Conservation (phyloP, 2,888 invertebrate species). For the Saturnia pavonia region DNA sequence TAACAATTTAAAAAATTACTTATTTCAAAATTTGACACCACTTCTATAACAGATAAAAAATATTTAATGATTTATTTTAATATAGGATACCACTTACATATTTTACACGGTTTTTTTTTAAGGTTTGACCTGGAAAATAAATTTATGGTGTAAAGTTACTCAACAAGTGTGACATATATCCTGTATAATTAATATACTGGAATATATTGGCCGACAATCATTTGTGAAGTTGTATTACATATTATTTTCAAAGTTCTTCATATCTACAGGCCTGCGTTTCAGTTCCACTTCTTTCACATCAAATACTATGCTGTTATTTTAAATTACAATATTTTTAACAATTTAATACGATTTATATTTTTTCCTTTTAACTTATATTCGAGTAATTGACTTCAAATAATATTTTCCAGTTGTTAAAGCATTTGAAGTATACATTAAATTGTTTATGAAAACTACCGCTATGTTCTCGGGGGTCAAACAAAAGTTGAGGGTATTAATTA, state of each 20-base stretch:
- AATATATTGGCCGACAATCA: not conserved
- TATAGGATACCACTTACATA: not conserved
- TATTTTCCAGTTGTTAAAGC: not conserved
- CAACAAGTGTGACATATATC: not conserved
- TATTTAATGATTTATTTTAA: not conserved
- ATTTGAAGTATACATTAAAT: not conserved
- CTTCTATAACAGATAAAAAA: too few relatives aligned
- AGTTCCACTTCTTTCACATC: too few relatives aligned
- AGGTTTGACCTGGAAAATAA: not conserved
- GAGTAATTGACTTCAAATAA: too few relatives aligned
- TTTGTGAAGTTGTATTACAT: not conserved
- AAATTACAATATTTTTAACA: too few relatives aligned
- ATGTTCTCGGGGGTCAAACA: not conserved
- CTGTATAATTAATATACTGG: not conserved
- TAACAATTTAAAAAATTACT: too few relatives aligned
- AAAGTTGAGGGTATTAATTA: not conserved
- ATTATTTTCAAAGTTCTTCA: not conserved
- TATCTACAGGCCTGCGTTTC: too few relatives aligned
- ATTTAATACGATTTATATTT: not conserved
- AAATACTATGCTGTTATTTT: too few relatives aligned
- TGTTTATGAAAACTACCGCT: not conserved
- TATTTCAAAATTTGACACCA: too few relatives aligned
- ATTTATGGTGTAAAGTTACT: not conserved
- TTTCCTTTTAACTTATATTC: too few relatives aligned
- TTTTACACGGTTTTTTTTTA: not conserved